phyloP scores from a whole-genome alignment of 1,140 invertebrate genomes.

The Drosophila orosa region DNA sequence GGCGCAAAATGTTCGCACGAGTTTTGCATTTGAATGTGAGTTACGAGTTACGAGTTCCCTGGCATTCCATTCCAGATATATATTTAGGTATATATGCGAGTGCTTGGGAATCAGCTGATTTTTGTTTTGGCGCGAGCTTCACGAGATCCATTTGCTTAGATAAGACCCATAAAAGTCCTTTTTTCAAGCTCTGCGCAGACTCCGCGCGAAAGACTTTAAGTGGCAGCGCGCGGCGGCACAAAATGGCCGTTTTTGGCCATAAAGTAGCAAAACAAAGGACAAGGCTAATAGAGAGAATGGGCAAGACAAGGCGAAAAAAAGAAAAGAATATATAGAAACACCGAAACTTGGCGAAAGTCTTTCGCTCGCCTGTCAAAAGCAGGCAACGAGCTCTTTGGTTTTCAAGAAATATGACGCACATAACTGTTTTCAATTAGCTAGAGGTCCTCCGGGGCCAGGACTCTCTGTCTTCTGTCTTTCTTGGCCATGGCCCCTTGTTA shows the following conservation, averaged over 20 bases:
- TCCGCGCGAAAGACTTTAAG: conserved; percentile 45
- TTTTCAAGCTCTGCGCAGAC: conserved; percentile 45
- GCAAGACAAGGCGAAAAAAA: not conserved
- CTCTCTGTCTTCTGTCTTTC: conserved; percentile 23
- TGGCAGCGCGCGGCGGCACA: conserved; percentile 24
- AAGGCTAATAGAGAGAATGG: conserved; percentile 5
- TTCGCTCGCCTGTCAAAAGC: conserved; percentile 53
- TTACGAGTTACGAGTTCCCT: conserved; percentile 54
- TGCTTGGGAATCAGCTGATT: conserved; percentile 69
- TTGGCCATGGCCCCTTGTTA: conserved; percentile 7
- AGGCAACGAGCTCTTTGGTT: conserved; percentile 46
- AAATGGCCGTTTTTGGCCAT: conserved; percentile 51
- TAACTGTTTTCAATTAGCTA: conserved; percentile 75
- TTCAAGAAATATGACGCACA: conserved; percentile 58
- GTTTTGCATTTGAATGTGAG: conserved; percentile 82
- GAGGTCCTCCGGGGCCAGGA: conserved; percentile 34
- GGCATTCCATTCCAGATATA: conserved; percentile 5
- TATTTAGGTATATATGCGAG: conserved; percentile 25
- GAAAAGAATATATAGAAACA: not conserved
- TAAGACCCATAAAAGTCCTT: conserved; percentile 35
- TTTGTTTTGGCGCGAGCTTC: conserved; percentile 70
- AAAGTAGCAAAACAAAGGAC: conserved; percentile 49
- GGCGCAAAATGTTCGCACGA: conserved; percentile 77
- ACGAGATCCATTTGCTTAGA: conserved; percentile 50
- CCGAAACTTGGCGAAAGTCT: conserved; percentile 44